Conservation (phyloP, 2,113 vertebrate species). For the Salvelinus fontinalis region DNA sequence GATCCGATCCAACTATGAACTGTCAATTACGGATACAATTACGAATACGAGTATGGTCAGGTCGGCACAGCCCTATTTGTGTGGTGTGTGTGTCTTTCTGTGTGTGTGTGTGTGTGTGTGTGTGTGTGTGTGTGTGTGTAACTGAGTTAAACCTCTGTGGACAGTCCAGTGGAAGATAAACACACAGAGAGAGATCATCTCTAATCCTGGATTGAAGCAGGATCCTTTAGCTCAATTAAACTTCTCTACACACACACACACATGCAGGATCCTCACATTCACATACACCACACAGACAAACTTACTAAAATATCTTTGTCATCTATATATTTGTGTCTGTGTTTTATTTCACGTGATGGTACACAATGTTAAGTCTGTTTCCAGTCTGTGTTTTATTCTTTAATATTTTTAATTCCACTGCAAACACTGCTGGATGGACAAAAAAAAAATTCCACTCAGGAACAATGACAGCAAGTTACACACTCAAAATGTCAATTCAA, state of each 20-base stretch:
- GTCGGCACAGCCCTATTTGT: constrained; percentile 1
- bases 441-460: not conserved
- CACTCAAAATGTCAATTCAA: not conserved
- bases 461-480: not conserved
- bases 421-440: not conserved
- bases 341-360: too few species aligned
- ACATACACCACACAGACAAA: too few species aligned
- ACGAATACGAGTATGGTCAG: not conserved
- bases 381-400: too few species aligned
- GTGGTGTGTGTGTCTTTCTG: too few species aligned
- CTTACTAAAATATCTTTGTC: too few species aligned
- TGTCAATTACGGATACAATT: not conserved
- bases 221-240: constrained; percentile 60
- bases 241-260: not conserved
- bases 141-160: constrained; percentile 59
- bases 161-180: constrained; percentile 51
- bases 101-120: constrained; percentile 6
- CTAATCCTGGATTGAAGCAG: constrained; percentile 13
- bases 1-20: not conserved
- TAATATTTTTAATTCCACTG: too few species aligned
- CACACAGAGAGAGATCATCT: not conserved
- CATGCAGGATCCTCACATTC: too few species aligned
- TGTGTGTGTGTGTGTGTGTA: constrained; percentile 26
- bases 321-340: too few species aligned
- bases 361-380: too few species aligned